These are phyloP conservation scores for Trichogramma evanescens DNA, from an alignment of 2,888 invertebrate genomes.

Conservation along the genomic window DNA sequence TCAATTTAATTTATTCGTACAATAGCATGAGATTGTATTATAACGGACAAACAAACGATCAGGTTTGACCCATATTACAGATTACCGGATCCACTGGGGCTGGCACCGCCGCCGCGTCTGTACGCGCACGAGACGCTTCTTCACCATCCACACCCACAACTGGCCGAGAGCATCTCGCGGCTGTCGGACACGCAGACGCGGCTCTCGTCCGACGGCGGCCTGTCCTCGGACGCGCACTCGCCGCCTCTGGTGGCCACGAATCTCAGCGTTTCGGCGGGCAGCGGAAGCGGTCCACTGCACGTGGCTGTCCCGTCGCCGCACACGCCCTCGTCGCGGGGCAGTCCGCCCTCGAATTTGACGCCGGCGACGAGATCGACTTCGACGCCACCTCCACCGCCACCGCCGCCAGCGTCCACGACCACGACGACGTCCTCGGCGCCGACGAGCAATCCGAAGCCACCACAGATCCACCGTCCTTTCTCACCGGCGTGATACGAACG, in stretches of 20 bases:
- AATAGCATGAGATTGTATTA: too few species aligned
- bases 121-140: slow-evolving; percentile 42
- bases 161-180: slow-evolving; percentile 42
- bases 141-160: slow-evolving; percentile 38
- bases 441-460: slow-evolving; percentile 43
- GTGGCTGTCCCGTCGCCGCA: slow-evolving; percentile 45
- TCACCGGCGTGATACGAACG: slow-evolving; percentile 46
- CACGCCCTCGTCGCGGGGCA: slow-evolving; percentile 45
- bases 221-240: slow-evolving; percentile 45
- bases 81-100: slow-evolving; percentile 41
- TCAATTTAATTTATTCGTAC: neutral
- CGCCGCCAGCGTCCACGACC: slow-evolving; percentile 36
- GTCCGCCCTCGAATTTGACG: slow-evolving; percentile 35
- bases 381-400: slow-evolving; percentile 1
- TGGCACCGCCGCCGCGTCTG: slow-evolving; percentile 37
- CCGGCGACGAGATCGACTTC: slow-evolving; percentile 23
- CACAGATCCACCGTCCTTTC: slow-evolving; percentile 45
- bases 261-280: slow-evolving; percentile 41
- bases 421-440: slow-evolving; percentile 40
- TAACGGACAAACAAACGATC: neutral
- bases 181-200: slow-evolving; percentile 41
- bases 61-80: slow-evolving; percentile 28
- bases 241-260: slow-evolving; percentile 45
- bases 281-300: slow-evolving; percentile 30
- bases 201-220: slow-evolving; percentile 43